Evolutionary conservation across 2,888 invertebrate genomes (phyloP), one percentile per base, ranked within the genome.

Genomic region (Dione juno): DNA sequence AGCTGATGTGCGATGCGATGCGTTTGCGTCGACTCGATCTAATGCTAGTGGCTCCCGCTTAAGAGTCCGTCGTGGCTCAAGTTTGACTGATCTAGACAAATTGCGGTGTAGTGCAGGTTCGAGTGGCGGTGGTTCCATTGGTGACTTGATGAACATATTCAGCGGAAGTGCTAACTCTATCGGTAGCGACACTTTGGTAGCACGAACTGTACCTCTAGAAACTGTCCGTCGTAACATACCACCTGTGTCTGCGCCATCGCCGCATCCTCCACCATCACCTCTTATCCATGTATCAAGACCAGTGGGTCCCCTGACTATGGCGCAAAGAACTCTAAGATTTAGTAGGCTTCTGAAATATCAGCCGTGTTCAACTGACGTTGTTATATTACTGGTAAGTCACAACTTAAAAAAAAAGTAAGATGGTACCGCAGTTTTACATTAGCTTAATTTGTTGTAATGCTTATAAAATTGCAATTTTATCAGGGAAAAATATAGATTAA

Each of bases 71-170:
- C 94, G 96, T 0, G 95, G 96, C 0, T 96, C 96, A 0, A 96
- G 96, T 77, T 92, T 96, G 87, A 96, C 96, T 3, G 96, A 96
- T 79, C 90, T 96, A 80, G 96, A 96, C 83, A 96, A 95, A 81
- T 84, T 96, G 41, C 90, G 94, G 70, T 93, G 87, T 67, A 84
- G 88, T 40, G 88, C 84, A 13, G 88, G 91, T 2, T 90, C 92
- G 0, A 92, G 90, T 72, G 89, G 91, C 5, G 91, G 93, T 21
- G 95, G 95, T 19, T 96, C 96, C 78, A 96, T 97, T 59, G 97
- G 97, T 3, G 97, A 97, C 84, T 88, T 96, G 79, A 97, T 97
- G 96, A 97, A 97, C 85, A 95, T 95, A 82, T 96, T 95, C 80
- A 96, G 96, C 73, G 95, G 95, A 50, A 95, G 95, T 81, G 95